A percentile compares a stretch with the other conserved stretches of the same genome.
Conservation (phyloP, 1,140 invertebrate genomes). For the Archegozetes longisetosus region DNA sequence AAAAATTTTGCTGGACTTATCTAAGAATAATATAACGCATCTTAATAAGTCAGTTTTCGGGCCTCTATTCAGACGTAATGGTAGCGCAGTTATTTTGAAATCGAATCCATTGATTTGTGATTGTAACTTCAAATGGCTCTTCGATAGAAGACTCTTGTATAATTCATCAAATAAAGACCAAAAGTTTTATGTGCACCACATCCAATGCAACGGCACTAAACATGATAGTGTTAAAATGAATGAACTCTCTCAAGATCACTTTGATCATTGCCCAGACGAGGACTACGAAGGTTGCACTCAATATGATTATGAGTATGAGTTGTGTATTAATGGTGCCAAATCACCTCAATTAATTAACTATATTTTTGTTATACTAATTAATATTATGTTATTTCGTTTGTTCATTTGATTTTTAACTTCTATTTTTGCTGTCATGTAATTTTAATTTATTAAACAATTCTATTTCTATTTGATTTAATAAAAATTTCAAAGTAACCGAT, state of each 20-base stretch:
- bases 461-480: no score
- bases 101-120: slow-evolving; percentile 9
- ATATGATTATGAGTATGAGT: neutral
- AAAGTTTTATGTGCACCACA: neutral
- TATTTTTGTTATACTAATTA: no score
- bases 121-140: slow-evolving; percentile 8
- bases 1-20: neutral
- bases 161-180: neutral
- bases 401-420: no score
- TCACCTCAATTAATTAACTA: no score
- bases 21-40: neutral
- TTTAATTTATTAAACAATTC: no score
- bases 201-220: neutral
- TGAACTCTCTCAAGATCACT: neutral
- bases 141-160: neutral
- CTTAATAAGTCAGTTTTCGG: neutral
- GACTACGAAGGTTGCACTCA: neutral
- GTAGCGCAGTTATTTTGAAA: neutral
- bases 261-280: neutral
- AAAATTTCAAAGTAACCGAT: no score
- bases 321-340: neutral
- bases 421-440: no score
- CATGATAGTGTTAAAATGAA: neutral
- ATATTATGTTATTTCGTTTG: no score
- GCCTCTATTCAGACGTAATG: neutral